These are phyloP conservation scores for Mionectes macconnelli DNA, from an alignment of 2,113 vertebrate genomes.

Conservation along the genomic window DNA sequence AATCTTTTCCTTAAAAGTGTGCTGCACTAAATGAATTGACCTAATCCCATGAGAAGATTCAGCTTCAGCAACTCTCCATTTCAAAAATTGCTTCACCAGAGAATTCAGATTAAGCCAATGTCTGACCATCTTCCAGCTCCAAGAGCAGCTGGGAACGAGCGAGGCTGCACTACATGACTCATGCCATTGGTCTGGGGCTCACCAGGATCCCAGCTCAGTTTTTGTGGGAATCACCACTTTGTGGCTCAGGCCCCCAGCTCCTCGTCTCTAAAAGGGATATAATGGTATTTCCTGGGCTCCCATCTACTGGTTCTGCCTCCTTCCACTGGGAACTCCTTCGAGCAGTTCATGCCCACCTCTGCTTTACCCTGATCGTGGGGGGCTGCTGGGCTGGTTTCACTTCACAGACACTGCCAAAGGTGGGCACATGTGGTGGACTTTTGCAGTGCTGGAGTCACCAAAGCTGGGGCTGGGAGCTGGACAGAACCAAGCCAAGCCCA, in stretches of 20 bases:
- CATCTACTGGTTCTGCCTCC: not conserved
- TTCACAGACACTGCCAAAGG: not conserved
- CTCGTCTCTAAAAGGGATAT: not conserved
- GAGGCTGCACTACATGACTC: not conserved
- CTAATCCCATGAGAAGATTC: not conserved
- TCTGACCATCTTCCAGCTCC: not conserved
- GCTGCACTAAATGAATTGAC: not conserved
- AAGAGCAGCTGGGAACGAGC: fast-evolving
- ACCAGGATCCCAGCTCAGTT: not conserved
- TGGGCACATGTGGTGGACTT: fast-evolving
- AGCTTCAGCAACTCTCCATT: not conserved
- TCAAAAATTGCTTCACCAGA: not conserved
- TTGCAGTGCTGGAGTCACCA: not conserved
- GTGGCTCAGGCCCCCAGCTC: not conserved
- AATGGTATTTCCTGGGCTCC: not conserved
- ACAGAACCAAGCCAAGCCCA: not conserved
- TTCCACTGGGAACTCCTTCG: not conserved
- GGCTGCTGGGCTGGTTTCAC: fast-evolving
- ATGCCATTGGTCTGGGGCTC: fast-evolving
- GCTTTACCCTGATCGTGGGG: fast-evolving
- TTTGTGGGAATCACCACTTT: not conserved
- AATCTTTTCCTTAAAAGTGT: slow-evolving; percentile 13
- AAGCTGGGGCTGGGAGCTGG: not conserved
- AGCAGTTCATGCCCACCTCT: not conserved
- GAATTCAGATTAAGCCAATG: not conserved